Percentiles rank a stretch among this genome's conserved stretches.
phyloP scores from a whole-genome alignment of 2,888 invertebrate species.

The Pollenia amentaria region DNA sequence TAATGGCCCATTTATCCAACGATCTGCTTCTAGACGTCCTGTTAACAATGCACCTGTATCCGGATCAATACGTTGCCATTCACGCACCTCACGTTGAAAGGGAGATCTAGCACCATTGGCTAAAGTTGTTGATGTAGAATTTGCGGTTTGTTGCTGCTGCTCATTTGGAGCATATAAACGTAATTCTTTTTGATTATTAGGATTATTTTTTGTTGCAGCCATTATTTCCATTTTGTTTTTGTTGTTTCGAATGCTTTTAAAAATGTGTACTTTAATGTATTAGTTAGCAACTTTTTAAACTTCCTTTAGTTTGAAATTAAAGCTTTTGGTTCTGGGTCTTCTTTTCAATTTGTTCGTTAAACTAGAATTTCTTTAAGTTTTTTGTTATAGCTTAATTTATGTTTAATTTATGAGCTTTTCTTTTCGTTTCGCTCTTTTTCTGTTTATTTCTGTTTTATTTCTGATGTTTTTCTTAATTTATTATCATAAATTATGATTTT shows the following conservation, averaged over 20 bases:
- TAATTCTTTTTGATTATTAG: conserved; percentile 80
- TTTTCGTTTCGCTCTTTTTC: conserved; percentile 73
- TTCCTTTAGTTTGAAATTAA: conserved; percentile 1
- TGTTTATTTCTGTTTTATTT: conserved; percentile 25
- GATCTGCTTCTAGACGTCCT: conserved; percentile 85
- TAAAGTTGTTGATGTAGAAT: conserved; percentile 41
- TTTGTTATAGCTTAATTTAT: conserved; percentile 36
- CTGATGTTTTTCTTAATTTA: conserved; percentile 80
- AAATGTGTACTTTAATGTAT: conserved; percentile 33
- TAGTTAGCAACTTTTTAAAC: conserved; percentile 4
- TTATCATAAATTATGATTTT: conserved; percentile 81
- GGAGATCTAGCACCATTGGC: conserved; percentile 81
- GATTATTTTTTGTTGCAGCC: conserved; percentile 77
- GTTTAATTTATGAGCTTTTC: conserved; percentile 58
- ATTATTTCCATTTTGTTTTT: conserved; percentile 66
- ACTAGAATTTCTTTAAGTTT: conserved; percentile 38
- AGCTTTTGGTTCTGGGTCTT: not conserved
- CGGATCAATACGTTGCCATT: conserved; percentile 85
- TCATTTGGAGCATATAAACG: conserved; percentile 77
- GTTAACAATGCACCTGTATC: conserved; percentile 84
- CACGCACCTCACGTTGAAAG: conserved; percentile 85
- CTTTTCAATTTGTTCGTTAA: not conserved
- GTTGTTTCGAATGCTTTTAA: not conserved
- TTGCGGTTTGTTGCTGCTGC: conserved; percentile 60
- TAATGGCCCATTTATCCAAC: conserved; percentile 85